Base-by-base conservation (phyloP, 2,113 vertebrate genomes). In the Odocoileus hemionus region DNA sequence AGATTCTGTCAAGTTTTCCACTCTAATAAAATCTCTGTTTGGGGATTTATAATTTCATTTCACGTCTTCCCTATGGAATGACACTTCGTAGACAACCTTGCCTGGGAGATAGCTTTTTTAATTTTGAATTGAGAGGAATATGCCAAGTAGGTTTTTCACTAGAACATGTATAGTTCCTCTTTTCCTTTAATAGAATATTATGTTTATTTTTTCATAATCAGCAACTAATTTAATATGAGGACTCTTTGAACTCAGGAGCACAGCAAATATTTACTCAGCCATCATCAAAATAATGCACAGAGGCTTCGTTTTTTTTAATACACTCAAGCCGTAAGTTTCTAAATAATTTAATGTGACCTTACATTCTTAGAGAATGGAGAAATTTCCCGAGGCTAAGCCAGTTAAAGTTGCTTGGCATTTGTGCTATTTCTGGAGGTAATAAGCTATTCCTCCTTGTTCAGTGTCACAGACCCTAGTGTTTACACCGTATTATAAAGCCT, bases 361-460 rank as follows among this genome's bases (percentile, higher is more conserved):
- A 84, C 7, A 89, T 91, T 93, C 43, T 58, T 96, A 45, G 43
- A 97, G 57, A 93, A 86, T 39, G 97, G 43, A 96, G 15, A 97
- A 96, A 67, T 93, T 94, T 93, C 57, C 76, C 7, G 93, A 94
- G 67, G 90, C 25, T 97, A 91, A 45, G 7, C 13, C 82, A 92
- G 91, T 94, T 95, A 0, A 96, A 92, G n/a, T 89, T 57, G 12
- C 96, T 97, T 97, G 93, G 11, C 47, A 86, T 95, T 82, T 92
- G 96, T 60, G 39, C 92, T 97, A 80, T 98, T 98, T 98, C 97
- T 6, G 45, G 97, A 95, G 94, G 95, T 90, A 98, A 84, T 97
- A 94, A 98, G 96, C 74, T 94, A 39, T 94, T 98, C 92, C 96
- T 70, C 36, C 50, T 93, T 98, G 50, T 92, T 98, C 76, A n/a